Base-by-base conservation (phyloP, 2,113 vertebrate genomes). In the Vimba vimba region DNA sequence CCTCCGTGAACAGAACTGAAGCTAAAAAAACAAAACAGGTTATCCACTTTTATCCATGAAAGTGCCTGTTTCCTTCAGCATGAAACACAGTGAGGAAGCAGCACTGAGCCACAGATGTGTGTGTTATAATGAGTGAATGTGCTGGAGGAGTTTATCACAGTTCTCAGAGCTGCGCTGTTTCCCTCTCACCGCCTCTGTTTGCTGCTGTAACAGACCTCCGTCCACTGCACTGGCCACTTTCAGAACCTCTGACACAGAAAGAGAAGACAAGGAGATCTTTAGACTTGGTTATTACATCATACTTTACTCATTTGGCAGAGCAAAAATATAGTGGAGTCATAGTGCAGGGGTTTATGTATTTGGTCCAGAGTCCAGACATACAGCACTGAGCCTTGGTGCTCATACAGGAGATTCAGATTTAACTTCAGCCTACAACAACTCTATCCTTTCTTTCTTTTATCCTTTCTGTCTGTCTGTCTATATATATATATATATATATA, bases 101-200 rank as follows among this genome's bases (percentile, higher is more conserved):
- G 10, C 10, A n/a, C 4, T 11, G 25, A 64, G 62, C 36, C 27
- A 7, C 30, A 60, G 77, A 4, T 7, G 4, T 76, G 21, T 59
- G 27, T 25, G 81, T 68, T 23, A 77, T 33, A 79, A n/a, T 11
- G 92, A 85, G 66, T 89, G 93, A 43, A 97, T 76, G 82, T 98
- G 95, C 43, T 91, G 93, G 0, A 99, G 95, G 1, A 99, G 94
- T 74, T 92, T 95, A 84, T 98, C 92, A 2, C 97, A 99, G 87
- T 93, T 92, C 25, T 75, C 1, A 0, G 96, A 91, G 0, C 93
- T 95, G 76, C 95, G 95, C 57, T 99, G 98, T 86, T 97, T 97
- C 77, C 95, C 93, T 71, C 93, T 84, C 10, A 94, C 96, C 0
- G 93, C 95, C 91, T 97, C 96, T 0, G 93, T 92, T 83, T 97